Percentiles rank a stretch among this genome's conserved stretches.
Evolutionary conservation across 1,140 invertebrate genomes (phyloP).

Genomic region (Aphelenchoides fujianensis): DNA sequence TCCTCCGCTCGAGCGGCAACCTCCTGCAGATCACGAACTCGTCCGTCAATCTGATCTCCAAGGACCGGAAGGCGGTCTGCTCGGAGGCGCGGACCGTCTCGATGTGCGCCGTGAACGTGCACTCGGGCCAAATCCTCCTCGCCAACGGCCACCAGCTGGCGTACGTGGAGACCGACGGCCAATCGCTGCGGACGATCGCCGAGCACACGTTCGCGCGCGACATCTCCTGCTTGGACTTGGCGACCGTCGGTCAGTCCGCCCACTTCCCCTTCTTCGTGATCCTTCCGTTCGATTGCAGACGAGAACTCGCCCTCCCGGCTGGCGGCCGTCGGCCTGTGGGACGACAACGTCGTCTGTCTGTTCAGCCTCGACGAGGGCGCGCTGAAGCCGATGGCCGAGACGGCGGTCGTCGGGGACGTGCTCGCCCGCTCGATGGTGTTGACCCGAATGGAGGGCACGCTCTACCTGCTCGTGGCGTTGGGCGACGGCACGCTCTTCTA

Average conservation of each 20-base stretch:
- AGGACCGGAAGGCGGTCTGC: constrained; percentile 23
- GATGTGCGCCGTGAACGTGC: constrained; percentile 70
- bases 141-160: constrained; percentile 83
- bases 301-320: constrained; percentile 70
- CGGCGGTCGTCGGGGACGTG: constrained; percentile 79
- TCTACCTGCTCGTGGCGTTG: constrained; percentile 70
- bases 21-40: constrained; percentile 78
- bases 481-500: constrained; percentile 98
- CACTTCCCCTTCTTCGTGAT: constrained; percentile 17
- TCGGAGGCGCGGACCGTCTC: constrained; percentile 16
- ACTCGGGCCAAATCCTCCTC: constrained; percentile 75
- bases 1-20: constrained; percentile 75
- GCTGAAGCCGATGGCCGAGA: constrained; percentile 76
- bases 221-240: constrained; percentile 91
- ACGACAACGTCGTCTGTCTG: constrained; percentile 86
- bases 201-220: constrained; percentile 79
- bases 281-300: constrained; percentile 61
- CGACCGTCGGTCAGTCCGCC: constrained; percentile 71
- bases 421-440: constrained; percentile 91
- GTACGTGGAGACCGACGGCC: constrained; percentile 77
- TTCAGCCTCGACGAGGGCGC: constrained; percentile 74
- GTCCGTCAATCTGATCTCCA: constrained; percentile 64
- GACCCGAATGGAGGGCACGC: constrained; percentile 81
- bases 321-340: constrained; percentile 91
- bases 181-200: constrained; percentile 66